Conservation (phyloP, 2,797 vertebrate species). For the Eulemur coronatus region DNA sequence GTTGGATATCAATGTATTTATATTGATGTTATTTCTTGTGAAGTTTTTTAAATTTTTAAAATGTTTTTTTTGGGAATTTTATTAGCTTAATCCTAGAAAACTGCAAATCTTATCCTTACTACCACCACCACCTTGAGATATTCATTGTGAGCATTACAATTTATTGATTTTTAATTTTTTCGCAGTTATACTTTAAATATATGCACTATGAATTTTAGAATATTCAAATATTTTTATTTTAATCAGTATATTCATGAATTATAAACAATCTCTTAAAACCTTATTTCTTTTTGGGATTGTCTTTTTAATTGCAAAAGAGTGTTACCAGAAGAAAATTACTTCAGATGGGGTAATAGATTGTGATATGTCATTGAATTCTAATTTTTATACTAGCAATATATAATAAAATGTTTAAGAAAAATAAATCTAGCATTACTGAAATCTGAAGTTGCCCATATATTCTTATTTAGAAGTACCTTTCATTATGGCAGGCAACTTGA, state of each 20-base stretch:
- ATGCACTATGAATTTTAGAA: neutral
- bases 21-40: slow-evolving; percentile 66
- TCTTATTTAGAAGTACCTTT: slow-evolving; percentile 82
- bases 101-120: neutral
- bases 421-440: slow-evolving; percentile 81
- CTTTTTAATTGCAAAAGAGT: slow-evolving; percentile 49
- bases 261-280: slow-evolving; percentile 10
- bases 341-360: slow-evolving; percentile 49
- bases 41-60: slow-evolving; percentile 45
- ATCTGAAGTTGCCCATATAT: slow-evolving; percentile 79
- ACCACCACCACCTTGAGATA: neutral
- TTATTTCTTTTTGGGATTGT: slow-evolving; percentile 16
- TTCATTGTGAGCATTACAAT: neutral
- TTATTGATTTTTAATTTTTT: slow-evolving; percentile 43
- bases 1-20: slow-evolving; percentile 58
- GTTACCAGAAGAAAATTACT: slow-evolving; percentile 40
- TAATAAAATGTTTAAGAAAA: slow-evolving; percentile 83
- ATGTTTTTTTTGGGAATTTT: slow-evolving; percentile 55
- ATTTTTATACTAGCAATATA: slow-evolving; percentile 68
- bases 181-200: neutral
- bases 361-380: slow-evolving; percentile 71
- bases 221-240: slow-evolving; percentile 24
- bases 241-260: slow-evolving; percentile 25
- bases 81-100: neutral
- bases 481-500: slow-evolving; percentile 78